These are phyloP conservation scores for Diaperis boleti DNA, from an alignment of 2,888 invertebrate genomes.

Conservation along the genomic window DNA sequence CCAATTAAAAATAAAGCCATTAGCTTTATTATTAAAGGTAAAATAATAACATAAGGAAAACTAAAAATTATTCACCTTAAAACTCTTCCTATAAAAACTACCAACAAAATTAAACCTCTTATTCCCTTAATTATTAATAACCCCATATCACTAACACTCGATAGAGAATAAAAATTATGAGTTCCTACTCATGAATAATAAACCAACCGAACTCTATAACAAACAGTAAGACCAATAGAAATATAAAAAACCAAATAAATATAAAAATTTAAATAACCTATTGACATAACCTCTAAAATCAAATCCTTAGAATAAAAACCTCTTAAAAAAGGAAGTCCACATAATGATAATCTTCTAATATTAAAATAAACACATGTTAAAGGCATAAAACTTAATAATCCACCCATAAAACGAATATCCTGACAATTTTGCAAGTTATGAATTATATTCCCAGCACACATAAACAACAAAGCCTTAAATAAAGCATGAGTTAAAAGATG, in stretches of 20 bases:
- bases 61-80: no score
- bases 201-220: slow-evolving; percentile 64
- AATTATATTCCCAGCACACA: no score
- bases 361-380: slow-evolving; percentile 68
- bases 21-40: no score
- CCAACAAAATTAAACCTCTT: slow-evolving; percentile 66
- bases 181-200: slow-evolving; percentile 69
- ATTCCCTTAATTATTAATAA: slow-evolving; percentile 66
- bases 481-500: no score
- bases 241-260: slow-evolving; percentile 70
- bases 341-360: slow-evolving; percentile 62
- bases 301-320: slow-evolving; percentile 75
- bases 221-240: slow-evolving; percentile 72
- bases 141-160: slow-evolving; percentile 69
- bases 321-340: no score
- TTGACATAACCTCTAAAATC: slow-evolving; percentile 71
- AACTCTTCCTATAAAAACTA: slow-evolving; percentile 70
- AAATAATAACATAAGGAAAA: no score
- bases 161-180: slow-evolving; percentile 67
- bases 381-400: slow-evolving; percentile 67
- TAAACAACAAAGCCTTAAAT: no score
- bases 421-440: slow-evolving; percentile 72
- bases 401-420: slow-evolving; percentile 76
- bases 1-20: no score
- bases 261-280: slow-evolving; percentile 70